phyloP scores from a whole-genome alignment of 2,113 vertebrate genomes.

The Poicephalus meyeri region DNA sequence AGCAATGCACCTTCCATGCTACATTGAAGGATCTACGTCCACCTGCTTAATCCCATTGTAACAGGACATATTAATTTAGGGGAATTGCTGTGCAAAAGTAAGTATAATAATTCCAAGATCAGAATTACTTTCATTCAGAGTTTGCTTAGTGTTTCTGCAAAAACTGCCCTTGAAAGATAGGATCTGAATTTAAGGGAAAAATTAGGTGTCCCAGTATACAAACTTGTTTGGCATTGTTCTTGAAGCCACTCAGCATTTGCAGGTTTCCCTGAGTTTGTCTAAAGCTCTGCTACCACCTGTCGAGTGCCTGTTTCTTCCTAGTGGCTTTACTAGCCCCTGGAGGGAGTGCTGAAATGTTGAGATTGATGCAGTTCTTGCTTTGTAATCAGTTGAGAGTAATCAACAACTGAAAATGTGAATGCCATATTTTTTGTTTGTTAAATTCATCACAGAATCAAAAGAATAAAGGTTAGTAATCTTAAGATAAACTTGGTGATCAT shows the following conservation, averaged over 20 bases:
- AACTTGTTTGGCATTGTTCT: not conserved
- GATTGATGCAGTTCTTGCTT: not conserved
- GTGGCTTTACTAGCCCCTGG: not conserved
- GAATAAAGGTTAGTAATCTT: not conserved
- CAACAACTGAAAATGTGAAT: not conserved
- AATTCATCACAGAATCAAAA: not conserved
- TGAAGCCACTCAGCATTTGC: not conserved
- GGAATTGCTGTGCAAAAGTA: not conserved
- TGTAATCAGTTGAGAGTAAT: not conserved
- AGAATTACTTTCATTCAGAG: not conserved
- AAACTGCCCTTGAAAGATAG: not conserved
- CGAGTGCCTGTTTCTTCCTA: not conserved
- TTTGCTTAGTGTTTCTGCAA: not conserved
- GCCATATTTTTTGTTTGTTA: not conserved
- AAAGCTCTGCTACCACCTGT: not conserved
- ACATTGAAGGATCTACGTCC: not conserved
- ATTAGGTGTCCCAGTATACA: not conserved
- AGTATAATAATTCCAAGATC: not conserved
- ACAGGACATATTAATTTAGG: not conserved
- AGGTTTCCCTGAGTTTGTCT: not conserved
- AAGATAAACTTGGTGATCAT: not conserved
- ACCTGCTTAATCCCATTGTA: not conserved
- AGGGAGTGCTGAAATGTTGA: not conserved
- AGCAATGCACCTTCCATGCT: not conserved
- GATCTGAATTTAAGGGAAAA: not conserved